A percentile compares a stretch with the other conserved stretches of the same genome.
Evolutionary conservation across 2,888 invertebrate genomes (phyloP).

Genomic region (Zygogramma bicolorata): DNA sequence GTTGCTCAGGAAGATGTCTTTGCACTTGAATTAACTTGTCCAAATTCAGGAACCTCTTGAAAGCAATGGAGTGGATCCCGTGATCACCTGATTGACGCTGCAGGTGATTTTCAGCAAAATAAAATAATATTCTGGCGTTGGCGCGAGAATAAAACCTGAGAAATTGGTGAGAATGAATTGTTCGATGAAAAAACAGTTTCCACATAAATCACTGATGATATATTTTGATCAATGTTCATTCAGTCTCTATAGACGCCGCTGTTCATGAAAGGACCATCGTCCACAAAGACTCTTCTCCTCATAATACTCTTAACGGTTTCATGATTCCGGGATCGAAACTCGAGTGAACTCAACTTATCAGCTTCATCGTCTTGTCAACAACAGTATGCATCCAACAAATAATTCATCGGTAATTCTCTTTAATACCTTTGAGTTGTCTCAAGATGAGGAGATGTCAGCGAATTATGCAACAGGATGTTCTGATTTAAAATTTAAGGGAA

Average conservation of each 20-base stretch:
- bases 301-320: conserved; percentile 30
- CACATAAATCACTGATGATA: too few species aligned
- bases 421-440: conserved; percentile 47
- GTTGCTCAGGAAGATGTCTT: too few species aligned
- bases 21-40: too few species aligned
- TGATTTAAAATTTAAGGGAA: conserved; percentile 20
- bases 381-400: conserved; percentile 44
- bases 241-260: not conserved
- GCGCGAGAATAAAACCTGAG: too few species aligned
- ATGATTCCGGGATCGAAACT: conserved; percentile 35
- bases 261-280: not conserved
- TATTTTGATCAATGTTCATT: too few species aligned
- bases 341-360: conserved; percentile 32
- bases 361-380: conserved; percentile 46
- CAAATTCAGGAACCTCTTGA: too few species aligned
- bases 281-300: not conserved
- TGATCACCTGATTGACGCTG: too few species aligned
- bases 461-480: conserved; percentile 20
- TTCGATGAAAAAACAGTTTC: too few species aligned
- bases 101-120: too few species aligned
- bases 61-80: too few species aligned
- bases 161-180: too few species aligned
- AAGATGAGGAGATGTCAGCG: conserved; percentile 36
- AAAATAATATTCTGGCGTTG: too few species aligned
- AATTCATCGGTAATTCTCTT: conserved; percentile 49